Evolutionary conservation across 2,113 vertebrate genomes (phyloP), one percentile per base, ranked within the genome.

Genomic region (Pycnonotus jocosus): DNA sequence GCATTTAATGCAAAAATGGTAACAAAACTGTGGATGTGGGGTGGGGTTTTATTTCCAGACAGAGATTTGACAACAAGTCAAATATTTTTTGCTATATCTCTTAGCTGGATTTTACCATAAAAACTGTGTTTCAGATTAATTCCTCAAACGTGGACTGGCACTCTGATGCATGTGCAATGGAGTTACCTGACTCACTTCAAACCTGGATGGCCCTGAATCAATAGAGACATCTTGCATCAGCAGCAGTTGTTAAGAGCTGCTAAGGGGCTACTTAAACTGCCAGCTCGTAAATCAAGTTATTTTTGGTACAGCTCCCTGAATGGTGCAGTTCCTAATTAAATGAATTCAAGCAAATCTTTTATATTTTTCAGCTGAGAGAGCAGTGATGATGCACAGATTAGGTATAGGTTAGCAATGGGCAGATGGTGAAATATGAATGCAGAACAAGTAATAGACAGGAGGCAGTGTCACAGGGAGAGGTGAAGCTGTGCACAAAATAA

Each of bases 301-400:
- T 97, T 92, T 88, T 93, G 65, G 79, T 71, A 42, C n/a, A 72
- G 35, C 4, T 64, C 12, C 83, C 74, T 72, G 45, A 72, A 79
- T 56, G 58, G 33, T 68, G 31, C 64, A 56, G 53, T 38, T 95
- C 53, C 25, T 87, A 86, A 79, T 90, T 76, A 62, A 94, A 48
- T 72, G 72, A 95, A 94, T 84, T 90, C 69, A 76, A 88, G 88
- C 11, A 79, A 74, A 88, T 66, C 22, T 79, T 81, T 86, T 78
- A 1, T 90, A 9, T 68, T 79, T 88, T 92, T 92, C 38, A 65
- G 35, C n/a, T 37, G 47, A 58, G 40, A 44, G 40, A 17, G 38
- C 23, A n/a, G 37, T 61, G 30, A 2, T 64, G 66, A 68, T 88
- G 53, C 50, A 51, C 47, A 48, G 53, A 42, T 71, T 35, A 81